Percentiles rank a stretch among this genome's conserved stretches.
Conservation (phyloP, 1,140 invertebrate genomes). For the Aradophagus sp. region DNA sequence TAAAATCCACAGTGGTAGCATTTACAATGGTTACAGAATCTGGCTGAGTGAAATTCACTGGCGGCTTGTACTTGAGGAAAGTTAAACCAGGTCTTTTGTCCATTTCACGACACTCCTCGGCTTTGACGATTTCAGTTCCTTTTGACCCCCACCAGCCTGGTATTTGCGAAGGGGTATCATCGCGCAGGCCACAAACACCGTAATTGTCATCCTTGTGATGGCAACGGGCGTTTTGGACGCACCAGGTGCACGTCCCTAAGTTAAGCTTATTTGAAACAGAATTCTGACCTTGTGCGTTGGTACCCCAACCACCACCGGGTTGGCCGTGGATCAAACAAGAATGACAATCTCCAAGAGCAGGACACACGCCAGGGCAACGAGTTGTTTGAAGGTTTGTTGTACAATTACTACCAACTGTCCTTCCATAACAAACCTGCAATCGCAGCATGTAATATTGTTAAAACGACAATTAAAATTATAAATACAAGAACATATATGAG, state of each 20-base stretch:
- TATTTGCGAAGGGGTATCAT: slow-evolving; percentile 85
- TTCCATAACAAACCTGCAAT: slow-evolving; percentile 85
- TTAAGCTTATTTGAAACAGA: slow-evolving; percentile 85
- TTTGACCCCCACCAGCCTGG: slow-evolving; percentile 92
- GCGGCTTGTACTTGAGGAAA: slow-evolving; percentile 89
- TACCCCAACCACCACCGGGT: slow-evolving; percentile 73
- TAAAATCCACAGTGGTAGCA: slow-evolving; percentile 86
- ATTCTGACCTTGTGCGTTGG: slow-evolving; percentile 66
- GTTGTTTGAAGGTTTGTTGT: slow-evolving; percentile 92
- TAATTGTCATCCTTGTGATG: slow-evolving; percentile 90
- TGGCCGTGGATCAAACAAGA: slow-evolving; percentile 87
- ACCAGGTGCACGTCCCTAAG: slow-evolving; percentile 90
- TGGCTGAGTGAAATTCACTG: slow-evolving; percentile 88
- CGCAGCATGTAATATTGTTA: no score
- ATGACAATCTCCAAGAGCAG: slow-evolving; percentile 89
- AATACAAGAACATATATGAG: no score
- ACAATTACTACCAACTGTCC: slow-evolving; percentile 86
- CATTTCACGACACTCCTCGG: slow-evolving; percentile 84
- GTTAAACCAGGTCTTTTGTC: slow-evolving; percentile 91
- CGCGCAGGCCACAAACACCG: slow-evolving; percentile 83
- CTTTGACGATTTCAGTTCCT: slow-evolving; percentile 85
- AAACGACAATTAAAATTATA: neutral
- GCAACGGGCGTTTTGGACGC: slow-evolving; percentile 92
- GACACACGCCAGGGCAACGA: slow-evolving; percentile 91
- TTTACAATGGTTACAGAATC: slow-evolving; percentile 90